Evolutionary conservation across 2,797 vertebrate species (phyloP), one percentile per base, ranked within the genome.

Genomic region (Halcyon badia): DNA sequence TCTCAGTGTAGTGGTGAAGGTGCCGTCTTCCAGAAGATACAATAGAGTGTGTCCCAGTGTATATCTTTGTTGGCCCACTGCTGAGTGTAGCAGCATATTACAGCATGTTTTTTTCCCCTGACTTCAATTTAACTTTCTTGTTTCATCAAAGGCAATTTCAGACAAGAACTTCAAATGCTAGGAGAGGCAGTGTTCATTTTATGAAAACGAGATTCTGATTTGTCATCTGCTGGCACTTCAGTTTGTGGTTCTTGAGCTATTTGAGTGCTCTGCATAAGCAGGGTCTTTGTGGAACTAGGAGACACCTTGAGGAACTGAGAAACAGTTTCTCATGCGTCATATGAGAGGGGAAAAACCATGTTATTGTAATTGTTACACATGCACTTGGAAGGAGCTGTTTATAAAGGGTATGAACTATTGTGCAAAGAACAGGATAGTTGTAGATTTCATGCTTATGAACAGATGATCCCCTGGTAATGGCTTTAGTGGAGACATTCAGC

Each of bases 1-100:
- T 90, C 37, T 25, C 22, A 10, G 13, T 24, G 14, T 68, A 15
- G 9, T 56, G 51, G 39, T 51, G 26, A 58, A 73, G 37, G 5
- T 33, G 6, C 28, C 70, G 35, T 70, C 28, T 82, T 87, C 39
- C 21, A 70, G 77, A 83, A 42, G 11, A 25, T 10, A 41, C 3
- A 3, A 49, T 31, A 46, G 12, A 26, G 4, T 7, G 8, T 51
- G 25, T 44, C 24, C 41, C 39, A 52, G 1, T 8, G 11, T 54
- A 4, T 39, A 4, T 54, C 37, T 54, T n/a, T 79, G 9, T 39
- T 82, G 42, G 14, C 9, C 17, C 37, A 13, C 51, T 48, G 51
- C n/a, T 0, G 3, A 89, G 25, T 6, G 22, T 11, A 87, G 15
- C 9, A 56, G 21, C 2, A 0, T 69, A 39, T 3, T 42, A 58